These are phyloP conservation scores for Diadegma fenestrale DNA, from an alignment of 2,888 invertebrate genomes.

Conservation along the genomic window DNA sequence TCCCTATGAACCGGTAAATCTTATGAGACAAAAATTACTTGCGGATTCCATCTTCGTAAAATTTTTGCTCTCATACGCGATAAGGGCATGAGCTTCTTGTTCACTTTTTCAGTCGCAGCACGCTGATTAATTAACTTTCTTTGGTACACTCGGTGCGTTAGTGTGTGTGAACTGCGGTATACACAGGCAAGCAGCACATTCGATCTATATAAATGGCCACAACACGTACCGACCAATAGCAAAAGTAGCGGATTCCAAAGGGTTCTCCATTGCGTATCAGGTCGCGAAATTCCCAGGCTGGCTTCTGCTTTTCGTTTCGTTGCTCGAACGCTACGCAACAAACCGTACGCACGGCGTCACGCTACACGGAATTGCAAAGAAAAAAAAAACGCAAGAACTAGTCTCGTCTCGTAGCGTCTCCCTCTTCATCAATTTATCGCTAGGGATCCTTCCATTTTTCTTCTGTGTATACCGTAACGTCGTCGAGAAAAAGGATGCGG, in stretches of 20 bases:
- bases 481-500: background rate
- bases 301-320: slow-evolving; percentile 23
- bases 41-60: slow-evolving; percentile 21
- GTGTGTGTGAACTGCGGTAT: background rate
- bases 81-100: background rate
- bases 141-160: slow-evolving; percentile 25
- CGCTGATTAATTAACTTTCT: slow-evolving; percentile 51
- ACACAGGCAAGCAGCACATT: background rate
- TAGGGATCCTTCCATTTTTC: background rate
- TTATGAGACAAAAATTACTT: background rate
- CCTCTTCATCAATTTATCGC: slow-evolving; percentile 16
- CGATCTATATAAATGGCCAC: background rate
- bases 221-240: background rate
- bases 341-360: background rate
- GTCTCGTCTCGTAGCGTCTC: background rate
- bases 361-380: background rate
- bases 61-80: slow-evolving; percentile 1
- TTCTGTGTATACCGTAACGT: background rate
- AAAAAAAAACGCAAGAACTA: background rate
- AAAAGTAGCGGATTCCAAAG: slow-evolving; percentile 17
- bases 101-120: slow-evolving; percentile 48
- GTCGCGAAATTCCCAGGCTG: slow-evolving; percentile 60
- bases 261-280: slow-evolving; percentile 1
- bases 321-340: slow-evolving; percentile 15
- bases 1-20: background rate